Conservation (phyloP, 1,140 invertebrate genomes). For the Cheumatopsyche charites region DNA sequence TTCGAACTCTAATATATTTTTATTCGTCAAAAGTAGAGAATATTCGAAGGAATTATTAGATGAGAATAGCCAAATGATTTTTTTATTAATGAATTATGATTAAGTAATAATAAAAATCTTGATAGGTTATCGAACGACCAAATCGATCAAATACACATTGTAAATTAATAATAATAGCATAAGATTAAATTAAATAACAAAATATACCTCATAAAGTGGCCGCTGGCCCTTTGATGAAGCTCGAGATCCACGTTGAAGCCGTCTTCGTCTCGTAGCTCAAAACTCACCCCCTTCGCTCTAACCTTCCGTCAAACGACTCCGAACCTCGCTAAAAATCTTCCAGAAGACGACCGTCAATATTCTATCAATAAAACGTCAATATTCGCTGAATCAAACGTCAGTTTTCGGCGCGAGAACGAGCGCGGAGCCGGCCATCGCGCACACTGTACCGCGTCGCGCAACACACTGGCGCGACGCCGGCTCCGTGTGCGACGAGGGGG, state of each 20-base stretch:
- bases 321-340: not conserved
- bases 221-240: conserved; percentile 48
- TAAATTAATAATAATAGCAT: not conserved
- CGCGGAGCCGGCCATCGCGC: not conserved
- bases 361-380: not conserved
- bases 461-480: not conserved
- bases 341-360: too few species aligned
- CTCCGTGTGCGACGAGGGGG: not conserved
- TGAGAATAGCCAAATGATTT: too few species aligned
- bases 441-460: not conserved
- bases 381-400: not conserved
- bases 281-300: too few species aligned
- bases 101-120: too few species aligned
- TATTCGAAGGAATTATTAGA: too few species aligned
- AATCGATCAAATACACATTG: too few species aligned
- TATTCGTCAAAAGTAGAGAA: too few species aligned
- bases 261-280: not conserved
- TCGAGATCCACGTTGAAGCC: conserved; percentile 46
- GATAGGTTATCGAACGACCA: too few species aligned
- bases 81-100: too few species aligned
- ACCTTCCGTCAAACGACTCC: too few species aligned
- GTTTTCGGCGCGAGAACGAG: not conserved
- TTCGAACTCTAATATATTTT: too few species aligned
- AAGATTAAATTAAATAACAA: not conserved
- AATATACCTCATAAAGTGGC: conserved; percentile 47